phyloP scores from a whole-genome alignment of 2,113 vertebrate species.

The Coptodon bakossiorum region DNA sequence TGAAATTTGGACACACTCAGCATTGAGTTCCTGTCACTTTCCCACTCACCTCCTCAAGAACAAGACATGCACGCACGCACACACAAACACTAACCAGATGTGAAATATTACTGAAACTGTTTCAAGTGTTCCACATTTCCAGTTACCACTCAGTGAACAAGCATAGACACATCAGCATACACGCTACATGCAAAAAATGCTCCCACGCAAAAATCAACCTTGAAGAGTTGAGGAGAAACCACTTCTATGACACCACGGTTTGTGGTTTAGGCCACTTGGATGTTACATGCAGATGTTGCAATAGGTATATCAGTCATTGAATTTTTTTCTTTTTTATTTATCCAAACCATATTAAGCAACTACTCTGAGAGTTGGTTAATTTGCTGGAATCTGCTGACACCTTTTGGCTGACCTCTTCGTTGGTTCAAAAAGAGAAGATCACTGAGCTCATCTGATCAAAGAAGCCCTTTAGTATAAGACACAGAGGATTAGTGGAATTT shows the following conservation, averaged over 20 bases:
- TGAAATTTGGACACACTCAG: constrained; percentile 53
- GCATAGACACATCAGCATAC: constrained; percentile 4
- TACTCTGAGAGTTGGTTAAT: neutral
- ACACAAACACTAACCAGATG: neutral
- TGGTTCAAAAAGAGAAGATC: neutral
- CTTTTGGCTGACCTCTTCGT: neutral
- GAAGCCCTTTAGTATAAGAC: constrained; percentile 28
- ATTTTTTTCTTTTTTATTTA: neutral
- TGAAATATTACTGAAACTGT: constrained; percentile 15
- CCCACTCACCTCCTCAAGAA: constrained; percentile 24
- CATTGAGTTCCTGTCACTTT: constrained; percentile 57
- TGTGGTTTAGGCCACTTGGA: constrained; percentile 34
- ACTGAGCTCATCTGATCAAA: constrained; percentile 28
- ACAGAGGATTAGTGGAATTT: constrained; percentile 41
- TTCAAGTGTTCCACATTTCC: constrained; percentile 18
- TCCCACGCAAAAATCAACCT: constrained; percentile 3
- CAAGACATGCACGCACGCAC: neutral
- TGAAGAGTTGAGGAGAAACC: neutral
- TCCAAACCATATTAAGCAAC: neutral
- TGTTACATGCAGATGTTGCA: constrained; percentile 24
- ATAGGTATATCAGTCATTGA: neutral
- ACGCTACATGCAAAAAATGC: neutral
- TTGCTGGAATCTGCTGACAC: neutral
- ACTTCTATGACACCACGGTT: neutral
- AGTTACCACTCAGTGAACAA: constrained; percentile 10